Conservation (phyloP, 2,113 vertebrate species). For the Macrotus californicus region DNA sequence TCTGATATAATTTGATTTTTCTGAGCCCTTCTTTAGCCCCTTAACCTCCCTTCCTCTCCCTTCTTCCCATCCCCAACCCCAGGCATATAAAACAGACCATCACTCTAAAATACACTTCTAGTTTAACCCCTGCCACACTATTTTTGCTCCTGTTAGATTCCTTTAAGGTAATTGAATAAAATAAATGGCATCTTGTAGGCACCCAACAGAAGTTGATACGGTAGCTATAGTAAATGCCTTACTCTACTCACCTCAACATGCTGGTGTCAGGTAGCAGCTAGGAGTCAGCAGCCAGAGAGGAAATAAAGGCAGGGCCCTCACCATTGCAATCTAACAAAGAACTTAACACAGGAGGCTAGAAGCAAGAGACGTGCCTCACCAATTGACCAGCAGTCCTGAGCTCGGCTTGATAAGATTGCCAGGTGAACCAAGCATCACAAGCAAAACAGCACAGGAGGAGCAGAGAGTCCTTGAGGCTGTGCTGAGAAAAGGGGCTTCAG, state of each 20-base stretch:
- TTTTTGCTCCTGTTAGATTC: not conserved
- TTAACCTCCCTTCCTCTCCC: not conserved
- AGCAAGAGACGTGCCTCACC: too few relatives aligned
- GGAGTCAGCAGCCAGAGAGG: too few relatives aligned
- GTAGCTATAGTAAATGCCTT: not conserved
- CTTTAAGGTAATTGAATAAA: not conserved
- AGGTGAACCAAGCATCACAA: too few relatives aligned
- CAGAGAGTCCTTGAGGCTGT: too few relatives aligned
- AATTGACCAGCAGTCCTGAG: too few relatives aligned
- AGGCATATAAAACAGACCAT: not conserved
- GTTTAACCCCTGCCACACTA: not conserved
- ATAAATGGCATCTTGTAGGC: not conserved
- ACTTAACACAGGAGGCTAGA: too few relatives aligned
- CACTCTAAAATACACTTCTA: not conserved
- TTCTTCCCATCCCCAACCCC: not conserved
- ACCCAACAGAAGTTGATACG: not conserved
- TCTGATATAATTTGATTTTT: not conserved
- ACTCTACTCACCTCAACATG: not conserved
- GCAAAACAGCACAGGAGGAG: too few relatives aligned
- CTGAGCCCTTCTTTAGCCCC: not conserved
- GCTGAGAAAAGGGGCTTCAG: too few relatives aligned
- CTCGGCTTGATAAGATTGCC: too few relatives aligned
- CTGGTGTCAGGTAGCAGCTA: too few relatives aligned
- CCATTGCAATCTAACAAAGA: too few relatives aligned
- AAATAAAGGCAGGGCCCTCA: too few relatives aligned